phyloP scores from a whole-genome alignment of 2,797 vertebrate species.

The Argya squamiceps region DNA sequence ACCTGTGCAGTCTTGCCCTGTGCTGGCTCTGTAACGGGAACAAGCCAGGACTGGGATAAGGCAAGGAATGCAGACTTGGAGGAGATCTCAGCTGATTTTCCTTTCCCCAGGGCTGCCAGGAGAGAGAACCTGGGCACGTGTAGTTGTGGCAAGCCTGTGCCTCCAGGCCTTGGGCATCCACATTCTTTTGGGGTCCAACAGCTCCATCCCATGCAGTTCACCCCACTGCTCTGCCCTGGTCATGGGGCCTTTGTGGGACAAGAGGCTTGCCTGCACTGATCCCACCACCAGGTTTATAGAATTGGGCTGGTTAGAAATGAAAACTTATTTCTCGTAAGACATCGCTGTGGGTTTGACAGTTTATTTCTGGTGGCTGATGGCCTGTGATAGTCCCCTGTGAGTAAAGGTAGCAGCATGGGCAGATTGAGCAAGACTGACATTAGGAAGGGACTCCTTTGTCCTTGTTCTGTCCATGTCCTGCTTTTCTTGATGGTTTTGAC shows the following conservation, averaged over 20 bases:
- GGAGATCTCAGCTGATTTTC: neutral
- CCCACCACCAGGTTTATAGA: neutral
- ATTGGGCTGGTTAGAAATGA: neutral
- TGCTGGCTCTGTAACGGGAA: fast-evolving
- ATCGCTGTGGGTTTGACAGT: neutral
- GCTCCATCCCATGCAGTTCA: neutral
- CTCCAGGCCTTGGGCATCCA: neutral
- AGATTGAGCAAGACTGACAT: neutral
- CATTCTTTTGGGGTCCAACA: neutral
- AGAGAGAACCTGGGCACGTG: neutral
- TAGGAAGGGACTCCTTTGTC: neutral
- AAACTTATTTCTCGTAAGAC: neutral
- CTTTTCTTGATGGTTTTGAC: neutral
- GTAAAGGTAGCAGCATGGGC: neutral
- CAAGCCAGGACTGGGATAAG: neutral
- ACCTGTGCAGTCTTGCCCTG: neutral
- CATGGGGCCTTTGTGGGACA: neutral
- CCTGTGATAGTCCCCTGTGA: neutral
- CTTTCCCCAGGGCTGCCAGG: neutral
- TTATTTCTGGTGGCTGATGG: neutral
- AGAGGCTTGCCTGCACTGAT: neutral
- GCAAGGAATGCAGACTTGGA: neutral
- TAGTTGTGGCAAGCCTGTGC: neutral
- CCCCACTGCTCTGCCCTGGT: neutral
- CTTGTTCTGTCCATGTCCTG: neutral